Percentiles rank a stretch among this genome's conserved stretches.
phyloP scores from a whole-genome alignment of 2,113 vertebrate species.

The Ascaphus truei region DNA sequence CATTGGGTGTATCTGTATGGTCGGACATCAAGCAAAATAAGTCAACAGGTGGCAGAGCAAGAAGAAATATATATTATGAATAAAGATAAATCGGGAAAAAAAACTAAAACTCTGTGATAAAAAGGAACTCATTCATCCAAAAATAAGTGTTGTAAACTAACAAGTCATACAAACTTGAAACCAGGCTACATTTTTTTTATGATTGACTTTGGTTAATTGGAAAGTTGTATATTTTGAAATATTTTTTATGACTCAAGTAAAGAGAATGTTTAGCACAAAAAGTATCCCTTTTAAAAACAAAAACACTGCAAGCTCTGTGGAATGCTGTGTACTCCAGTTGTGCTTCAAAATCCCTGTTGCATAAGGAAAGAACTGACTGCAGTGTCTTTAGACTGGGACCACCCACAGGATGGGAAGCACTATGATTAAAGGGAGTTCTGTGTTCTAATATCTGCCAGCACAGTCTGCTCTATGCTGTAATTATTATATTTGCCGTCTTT shows the following conservation, averaged over 20 bases:
- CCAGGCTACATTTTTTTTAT: too few species aligned
- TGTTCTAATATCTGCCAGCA: conserved; percentile 50
- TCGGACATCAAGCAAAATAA: too few species aligned
- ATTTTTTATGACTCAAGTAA: too few species aligned
- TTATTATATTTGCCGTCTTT: conserved; percentile 60
- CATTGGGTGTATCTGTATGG: too few species aligned
- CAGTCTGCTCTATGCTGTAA: conserved; percentile 57
- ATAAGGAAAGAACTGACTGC: conserved; percentile 37
- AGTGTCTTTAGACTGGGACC: conserved; percentile 48
- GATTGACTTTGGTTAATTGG: neutral
- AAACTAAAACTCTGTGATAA: too few species aligned
- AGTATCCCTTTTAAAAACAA: conserved; percentile 39
- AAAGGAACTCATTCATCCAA: too few species aligned
- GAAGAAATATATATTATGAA: too few species aligned
- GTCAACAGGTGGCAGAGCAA: too few species aligned
- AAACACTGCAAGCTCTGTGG: conserved; percentile 38
- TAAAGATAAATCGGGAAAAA: too few species aligned
- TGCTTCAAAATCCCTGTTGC: conserved; percentile 43
- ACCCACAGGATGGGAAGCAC: conserved; percentile 61
- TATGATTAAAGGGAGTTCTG: conserved; percentile 62
- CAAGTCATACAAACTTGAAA: too few species aligned
- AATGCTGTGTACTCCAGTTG: conserved; percentile 51
- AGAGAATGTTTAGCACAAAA: neutral
- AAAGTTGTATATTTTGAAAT: neutral
- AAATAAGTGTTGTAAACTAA: too few species aligned